A percentile compares a stretch with the other conserved stretches of the same genome.
These are phyloP conservation scores for Drosophila watanabei DNA, from an alignment of 1,140 invertebrate genomes.

Conservation along the genomic window DNA sequence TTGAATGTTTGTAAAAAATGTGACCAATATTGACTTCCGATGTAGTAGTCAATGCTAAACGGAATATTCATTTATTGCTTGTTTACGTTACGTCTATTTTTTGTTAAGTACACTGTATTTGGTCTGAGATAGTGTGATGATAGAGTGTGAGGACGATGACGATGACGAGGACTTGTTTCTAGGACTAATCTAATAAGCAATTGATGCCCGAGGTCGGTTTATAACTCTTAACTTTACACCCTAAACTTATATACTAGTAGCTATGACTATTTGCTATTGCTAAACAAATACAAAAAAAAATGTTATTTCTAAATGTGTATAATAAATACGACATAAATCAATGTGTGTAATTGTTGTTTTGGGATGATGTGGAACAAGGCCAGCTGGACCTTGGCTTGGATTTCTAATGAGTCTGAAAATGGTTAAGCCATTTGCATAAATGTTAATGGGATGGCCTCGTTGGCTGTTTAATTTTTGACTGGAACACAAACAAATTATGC, in stretches of 20 bases:
- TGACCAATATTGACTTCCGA: conserved; percentile 8
- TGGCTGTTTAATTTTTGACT: conserved; percentile 70
- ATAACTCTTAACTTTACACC: conserved; percentile 37
- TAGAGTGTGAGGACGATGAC: conserved; percentile 3
- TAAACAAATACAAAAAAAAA: conserved; percentile 44
- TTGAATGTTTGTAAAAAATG: conserved; percentile 20
- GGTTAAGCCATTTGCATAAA: conserved; percentile 37
- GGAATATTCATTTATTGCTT: neutral
- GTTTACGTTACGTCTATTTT: conserved; percentile 5
- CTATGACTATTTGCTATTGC: conserved; percentile 54
- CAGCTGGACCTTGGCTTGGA: conserved; percentile 17
- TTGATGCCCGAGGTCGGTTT: conserved; percentile 25
- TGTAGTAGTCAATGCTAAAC: conserved; percentile 2
- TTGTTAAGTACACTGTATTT: conserved; percentile 16
- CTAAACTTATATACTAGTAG: conserved; percentile 42
- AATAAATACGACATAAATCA: conserved; percentile 48
- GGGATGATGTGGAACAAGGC: neutral
- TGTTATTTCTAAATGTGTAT: conserved; percentile 64
- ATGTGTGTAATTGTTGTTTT: neutral
- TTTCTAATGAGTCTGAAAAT: conserved; percentile 40
- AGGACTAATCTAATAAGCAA: conserved; percentile 48
- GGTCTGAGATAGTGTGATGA: conserved; percentile 5
- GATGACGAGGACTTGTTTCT: conserved; percentile 7
- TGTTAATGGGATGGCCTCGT: conserved; percentile 20
- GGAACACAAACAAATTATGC: conserved; percentile 73